Percentiles rank a stretch among this genome's conserved stretches.
Conservation (phyloP, 2,113 vertebrate genomes). For the Psephotus haematonotus region DNA sequence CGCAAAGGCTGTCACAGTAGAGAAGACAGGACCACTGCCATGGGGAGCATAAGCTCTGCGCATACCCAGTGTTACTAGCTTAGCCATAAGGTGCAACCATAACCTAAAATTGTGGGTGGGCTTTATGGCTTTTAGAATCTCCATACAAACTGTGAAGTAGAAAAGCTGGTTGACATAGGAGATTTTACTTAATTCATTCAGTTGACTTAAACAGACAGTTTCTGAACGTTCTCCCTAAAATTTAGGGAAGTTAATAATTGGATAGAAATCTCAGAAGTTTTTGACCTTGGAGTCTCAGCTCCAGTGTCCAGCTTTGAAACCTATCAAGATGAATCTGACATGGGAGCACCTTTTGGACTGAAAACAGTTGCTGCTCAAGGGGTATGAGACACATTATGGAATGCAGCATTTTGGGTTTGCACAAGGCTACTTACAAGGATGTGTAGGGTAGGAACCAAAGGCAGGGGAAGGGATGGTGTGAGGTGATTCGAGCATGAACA, state of each 20-base stretch:
- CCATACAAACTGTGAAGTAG: neutral
- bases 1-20: neutral
- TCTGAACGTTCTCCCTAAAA: neutral
- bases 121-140: neutral
- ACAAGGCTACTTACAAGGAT: accelerated
- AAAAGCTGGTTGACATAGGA: neutral
- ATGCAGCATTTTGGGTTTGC: neutral
- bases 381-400: neutral
- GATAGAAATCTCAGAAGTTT: neutral
- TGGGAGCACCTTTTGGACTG: neutral
- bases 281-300: neutral
- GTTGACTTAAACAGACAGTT: neutral
- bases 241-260: neutral
- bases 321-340: neutral
- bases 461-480: neutral
- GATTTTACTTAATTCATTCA: neutral
- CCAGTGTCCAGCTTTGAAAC: neutral
- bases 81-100: neutral
- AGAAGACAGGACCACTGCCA: neutral
- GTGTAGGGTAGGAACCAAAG: neutral
- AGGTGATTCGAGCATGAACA: neutral
- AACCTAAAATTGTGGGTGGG: neutral
- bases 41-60: neutral
- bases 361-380: neutral
- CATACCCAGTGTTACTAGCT: accelerated